Base-by-base conservation (phyloP, 2,113 vertebrate genomes). In the Plotosus lineatus region DNA sequence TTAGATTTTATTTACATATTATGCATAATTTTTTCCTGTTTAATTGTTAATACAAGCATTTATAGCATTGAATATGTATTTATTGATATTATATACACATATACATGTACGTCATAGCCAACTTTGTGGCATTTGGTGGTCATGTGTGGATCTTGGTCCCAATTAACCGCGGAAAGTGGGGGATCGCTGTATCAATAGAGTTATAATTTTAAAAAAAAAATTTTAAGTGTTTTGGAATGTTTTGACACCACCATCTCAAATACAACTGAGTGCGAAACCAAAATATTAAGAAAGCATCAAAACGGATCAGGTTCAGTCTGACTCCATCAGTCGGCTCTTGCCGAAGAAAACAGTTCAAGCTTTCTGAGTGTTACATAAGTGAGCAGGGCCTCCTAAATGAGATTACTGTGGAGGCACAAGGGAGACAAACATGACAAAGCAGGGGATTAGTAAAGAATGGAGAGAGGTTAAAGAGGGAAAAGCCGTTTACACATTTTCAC, bases 361-460 rank as follows among this genome's bases (percentile, higher is more conserved):
- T 83, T 71, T 50, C 33, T 10, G 78, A 78, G 33, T 80, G 73
- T 86, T 85, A 80, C 81, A 68, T 85, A 86, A 86, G 83, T 69
- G 81, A 84, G 77, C 78, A 38, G 83, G 80, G 85, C 83, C 80
- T 85, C 80, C 79, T 66, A 86, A 86, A 86, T 80, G 68, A 86
- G 83, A 86, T 86, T 86, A 86, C 75, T 60, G 60, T 38, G 69
- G 68, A 83, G 83, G 78, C 74, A 78, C 66, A 78, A 60, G 75
- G 75, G 81, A 78, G 72, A 80, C 51, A 66, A 77, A 80, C 83
- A 84, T 80, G 77, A 84, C 85, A 84, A 82, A 86, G 80, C 77
- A 79, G 78, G 58, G 77, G 80, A 84, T 86, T 84, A 77, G 63
- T 68, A 65, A 75, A 85, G 78, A 85, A 80, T 81, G 81, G 78